A percentile compares a stretch with the other conserved stretches of the same genome.
phyloP scores from a whole-genome alignment of 2,888 invertebrate species.

The Julus scandinavius region DNA sequence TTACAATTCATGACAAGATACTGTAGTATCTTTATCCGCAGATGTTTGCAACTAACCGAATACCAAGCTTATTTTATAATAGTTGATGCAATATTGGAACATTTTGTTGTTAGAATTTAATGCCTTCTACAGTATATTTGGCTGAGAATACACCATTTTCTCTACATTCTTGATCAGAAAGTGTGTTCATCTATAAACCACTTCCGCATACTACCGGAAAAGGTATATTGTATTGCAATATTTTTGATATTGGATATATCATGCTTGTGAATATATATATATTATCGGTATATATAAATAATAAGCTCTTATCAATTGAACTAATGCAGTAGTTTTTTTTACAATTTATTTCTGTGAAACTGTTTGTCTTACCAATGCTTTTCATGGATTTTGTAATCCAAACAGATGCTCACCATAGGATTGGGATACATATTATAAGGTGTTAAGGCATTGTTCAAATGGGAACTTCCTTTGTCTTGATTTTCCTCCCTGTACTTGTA shows the following conservation, averaged over 20 bases:
- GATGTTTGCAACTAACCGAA: no score
- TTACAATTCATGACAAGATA: no score
- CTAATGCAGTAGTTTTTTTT: background rate
- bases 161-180: background rate
- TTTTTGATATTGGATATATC: background rate
- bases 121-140: background rate
- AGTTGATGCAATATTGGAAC: no score
- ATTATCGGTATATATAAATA: background rate
- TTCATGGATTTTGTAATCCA: background rate
- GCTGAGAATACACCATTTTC: background rate
- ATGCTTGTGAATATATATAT: slow-evolving; percentile 11
- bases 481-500: background rate
- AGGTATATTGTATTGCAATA: slow-evolving; percentile 7
- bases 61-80: no score
- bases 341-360: background rate
- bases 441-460: slow-evolving; percentile 21
- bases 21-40: no score
- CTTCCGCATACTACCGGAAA: background rate
- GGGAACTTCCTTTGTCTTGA: background rate
- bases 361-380: slow-evolving; percentile 25
- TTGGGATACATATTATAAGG: background rate
- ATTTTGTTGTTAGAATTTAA: no score
- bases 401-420: background rate
- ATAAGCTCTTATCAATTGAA: background rate
- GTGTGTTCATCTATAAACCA: background rate